Conservation (phyloP, 2,888 invertebrate species). For the Himalopsyche anomala region DNA sequence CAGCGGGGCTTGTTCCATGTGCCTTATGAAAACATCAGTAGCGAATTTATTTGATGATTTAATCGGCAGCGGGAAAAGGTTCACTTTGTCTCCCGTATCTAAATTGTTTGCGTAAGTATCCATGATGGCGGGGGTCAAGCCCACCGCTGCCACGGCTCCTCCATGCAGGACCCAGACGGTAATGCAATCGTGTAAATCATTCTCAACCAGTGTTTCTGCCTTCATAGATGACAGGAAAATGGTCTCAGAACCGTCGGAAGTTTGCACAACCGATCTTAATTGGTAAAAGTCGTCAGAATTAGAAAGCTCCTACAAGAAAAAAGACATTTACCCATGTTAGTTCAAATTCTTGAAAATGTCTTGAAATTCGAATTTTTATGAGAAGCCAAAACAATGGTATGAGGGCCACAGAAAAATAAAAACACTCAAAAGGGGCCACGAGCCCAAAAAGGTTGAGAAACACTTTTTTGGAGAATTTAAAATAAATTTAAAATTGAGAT, state of each 20-base stretch:
- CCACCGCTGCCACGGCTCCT: conserved; percentile 86
- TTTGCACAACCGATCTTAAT: conserved; percentile 81
- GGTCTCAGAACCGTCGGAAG: conserved; percentile 81
- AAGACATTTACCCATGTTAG: neutral
- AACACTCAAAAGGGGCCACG: too few relatives aligned
- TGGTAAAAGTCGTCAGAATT: conserved; percentile 85
- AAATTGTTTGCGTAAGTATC: conserved; percentile 60
- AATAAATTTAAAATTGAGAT: too few relatives aligned
- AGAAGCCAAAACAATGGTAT: too few relatives aligned
- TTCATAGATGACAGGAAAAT: conserved; percentile 87
- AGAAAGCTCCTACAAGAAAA: conserved; percentile 72
- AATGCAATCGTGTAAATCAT: conserved; percentile 86
- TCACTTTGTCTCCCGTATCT: conserved; percentile 12
- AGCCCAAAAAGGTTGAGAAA: too few relatives aligned
- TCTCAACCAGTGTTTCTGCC: conserved; percentile 86
- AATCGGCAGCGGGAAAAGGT: conserved; percentile 51
- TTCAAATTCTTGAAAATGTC: neutral
- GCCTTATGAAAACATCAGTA: conserved; percentile 87
- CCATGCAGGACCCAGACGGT: conserved; percentile 88
- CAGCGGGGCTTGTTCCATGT: conserved; percentile 89
- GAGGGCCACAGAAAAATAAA: too few relatives aligned
- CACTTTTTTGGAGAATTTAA: too few relatives aligned
- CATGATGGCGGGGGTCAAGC: conserved; percentile 76
- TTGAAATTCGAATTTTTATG: too few relatives aligned
- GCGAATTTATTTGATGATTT: conserved; percentile 76